Conservation (phyloP, 1,140 invertebrate species). For the Ladona fulva region DNA sequence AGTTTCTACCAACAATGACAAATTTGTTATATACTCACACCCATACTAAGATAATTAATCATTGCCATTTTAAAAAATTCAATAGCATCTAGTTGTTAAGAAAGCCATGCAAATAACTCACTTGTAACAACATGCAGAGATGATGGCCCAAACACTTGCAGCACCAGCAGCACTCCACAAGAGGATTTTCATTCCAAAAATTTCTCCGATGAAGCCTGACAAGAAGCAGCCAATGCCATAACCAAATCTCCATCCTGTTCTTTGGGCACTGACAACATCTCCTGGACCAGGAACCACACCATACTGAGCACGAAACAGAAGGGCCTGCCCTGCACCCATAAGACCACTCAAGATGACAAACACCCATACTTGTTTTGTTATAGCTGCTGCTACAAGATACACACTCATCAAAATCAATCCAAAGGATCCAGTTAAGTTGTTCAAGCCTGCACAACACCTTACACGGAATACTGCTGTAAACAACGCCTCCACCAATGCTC, state of each 20-base stretch:
- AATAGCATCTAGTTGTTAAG: neutral
- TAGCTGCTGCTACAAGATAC: neutral
- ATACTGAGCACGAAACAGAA: neutral
- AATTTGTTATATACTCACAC: no score
- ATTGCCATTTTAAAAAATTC: no score
- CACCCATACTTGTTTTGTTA: neutral
- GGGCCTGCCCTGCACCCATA: neutral
- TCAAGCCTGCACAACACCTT: neutral
- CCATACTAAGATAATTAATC: no score
- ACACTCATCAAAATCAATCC: neutral
- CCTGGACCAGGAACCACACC: neutral
- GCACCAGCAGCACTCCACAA: slow-evolving; percentile 14
- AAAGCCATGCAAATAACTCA: slow-evolving; percentile 12
- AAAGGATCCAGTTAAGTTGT: neutral
- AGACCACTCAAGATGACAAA: neutral
- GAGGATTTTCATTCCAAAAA: neutral
- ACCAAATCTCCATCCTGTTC: slow-evolving; percentile 10
- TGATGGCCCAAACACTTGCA: neutral
- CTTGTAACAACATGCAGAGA: slow-evolving; percentile 8
- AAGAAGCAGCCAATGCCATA: slow-evolving; percentile 12
- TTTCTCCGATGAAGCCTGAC: neutral
- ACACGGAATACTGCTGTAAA: neutral
- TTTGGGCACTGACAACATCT: neutral
- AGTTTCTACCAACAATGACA: no score
- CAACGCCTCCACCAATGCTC: neutral